Base-by-base conservation (phyloP, 2,797 vertebrate genomes). In the Ataeniobius toweri region DNA sequence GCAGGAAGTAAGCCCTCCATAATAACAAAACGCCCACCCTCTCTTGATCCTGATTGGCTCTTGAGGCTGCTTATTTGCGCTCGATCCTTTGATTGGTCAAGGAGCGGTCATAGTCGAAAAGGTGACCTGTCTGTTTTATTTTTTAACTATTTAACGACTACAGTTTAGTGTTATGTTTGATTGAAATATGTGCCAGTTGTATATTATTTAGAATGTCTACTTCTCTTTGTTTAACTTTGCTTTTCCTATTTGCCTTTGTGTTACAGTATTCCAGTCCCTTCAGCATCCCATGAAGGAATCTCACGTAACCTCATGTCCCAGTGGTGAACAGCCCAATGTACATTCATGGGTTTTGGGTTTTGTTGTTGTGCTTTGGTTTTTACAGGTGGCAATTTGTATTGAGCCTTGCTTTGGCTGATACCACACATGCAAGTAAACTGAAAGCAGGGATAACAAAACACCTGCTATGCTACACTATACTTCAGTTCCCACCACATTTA, bases 1-100 rank as follows among this genome's bases (percentile, higher is more conserved):
- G 48, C 56, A 83, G 92, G 92, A 93, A 94, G 86, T 84, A 48
- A 48, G 44, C 24, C 1, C 46, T 73, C 56, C 76, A 87, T 73
- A 93, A 91, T 87, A 92, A 65, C 70, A 1, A 0, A 75, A 41
- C 0, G 12, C 82, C 89, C 91, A 83, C 89, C 91, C 28, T 3
- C 74, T 44, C 63, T 46, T 5, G 1, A 1, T 67, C 70, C 24
- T 83, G 28, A 94, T 91, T 92, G 92, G 92, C 53, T 86, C 0
- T 0, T 0, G 2, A 7, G 5, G 31, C 76, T 58, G 85, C 24
- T 16, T 0, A 41, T 71, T 56, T 31, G 3, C 5, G 3, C 74
- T 51, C 0, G 6, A 31, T 2, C 2, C 58, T 88, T 1, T 36
- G 1, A 89, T 81, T 93, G 88, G 90, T 53, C 55, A 58, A 26